A percentile compares a stretch with the other conserved stretches of the same genome.
Conservation (phyloP, 2,888 invertebrate genomes). For the Hylaea fasciaria region DNA sequence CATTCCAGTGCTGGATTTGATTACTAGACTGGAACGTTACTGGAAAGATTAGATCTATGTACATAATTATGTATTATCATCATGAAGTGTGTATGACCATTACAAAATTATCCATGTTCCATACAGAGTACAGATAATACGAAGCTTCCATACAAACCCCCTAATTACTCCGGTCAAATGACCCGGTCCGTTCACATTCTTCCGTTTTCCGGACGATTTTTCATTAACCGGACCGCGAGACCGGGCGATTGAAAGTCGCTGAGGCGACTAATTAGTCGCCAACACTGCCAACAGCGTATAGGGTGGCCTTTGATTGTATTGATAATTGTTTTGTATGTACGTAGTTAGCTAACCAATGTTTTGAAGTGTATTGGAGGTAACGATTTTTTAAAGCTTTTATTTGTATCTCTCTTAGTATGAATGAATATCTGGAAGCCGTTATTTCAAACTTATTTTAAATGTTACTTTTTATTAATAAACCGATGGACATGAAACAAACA, state of each 20-base stretch:
- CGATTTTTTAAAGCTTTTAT: neutral
- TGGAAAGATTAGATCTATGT: no score
- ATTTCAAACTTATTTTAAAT: no score
- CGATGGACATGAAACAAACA: no score
- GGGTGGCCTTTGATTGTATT: constrained; percentile 69
- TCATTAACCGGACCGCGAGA: constrained; percentile 69
- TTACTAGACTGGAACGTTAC: no score
- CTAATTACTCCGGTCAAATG: constrained; percentile 68
- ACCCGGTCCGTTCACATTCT: constrained; percentile 52
- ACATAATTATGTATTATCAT: no score
- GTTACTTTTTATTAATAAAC: no score
- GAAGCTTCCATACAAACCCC: constrained; percentile 33
- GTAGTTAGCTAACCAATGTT: constrained; percentile 24
- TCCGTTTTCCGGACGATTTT: constrained; percentile 74
- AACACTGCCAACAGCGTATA: constrained; percentile 63
- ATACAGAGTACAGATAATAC: constrained; percentile 2
- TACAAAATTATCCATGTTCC: no score
- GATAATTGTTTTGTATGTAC: constrained; percentile 71
- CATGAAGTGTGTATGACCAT: no score
- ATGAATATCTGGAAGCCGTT: no score
- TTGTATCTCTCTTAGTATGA: no score
- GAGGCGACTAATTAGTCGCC: constrained; percentile 79
- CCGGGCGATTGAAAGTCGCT: constrained; percentile 70
- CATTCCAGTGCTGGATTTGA: no score
- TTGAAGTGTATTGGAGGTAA: constrained; percentile 19